Percentiles rank a stretch among this genome's conserved stretches.
phyloP scores from a whole-genome alignment of 64 coral and sea anemone genomes.

The Pocillopora damicornis region DNA sequence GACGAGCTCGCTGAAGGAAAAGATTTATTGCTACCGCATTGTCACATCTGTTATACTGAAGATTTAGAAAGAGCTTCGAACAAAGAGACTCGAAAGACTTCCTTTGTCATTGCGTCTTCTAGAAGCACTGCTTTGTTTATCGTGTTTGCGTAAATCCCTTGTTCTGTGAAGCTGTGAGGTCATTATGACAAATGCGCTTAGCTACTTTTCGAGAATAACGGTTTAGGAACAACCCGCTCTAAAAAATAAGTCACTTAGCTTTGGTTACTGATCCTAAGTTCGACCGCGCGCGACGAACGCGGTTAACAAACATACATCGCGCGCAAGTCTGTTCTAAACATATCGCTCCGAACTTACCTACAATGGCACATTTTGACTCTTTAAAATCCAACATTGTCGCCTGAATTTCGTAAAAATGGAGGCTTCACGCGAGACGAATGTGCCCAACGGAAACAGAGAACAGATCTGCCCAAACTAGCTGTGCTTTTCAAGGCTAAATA shows the following conservation, averaged over 20 bases:
- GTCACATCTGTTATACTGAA: background rate
- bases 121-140: background rate
- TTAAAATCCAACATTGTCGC: background rate
- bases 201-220: background rate
- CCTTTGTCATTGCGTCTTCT: background rate
- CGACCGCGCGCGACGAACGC: constrained; percentile 3
- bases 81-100: background rate
- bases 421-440: background rate
- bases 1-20: background rate
- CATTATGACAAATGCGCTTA: constrained; percentile 16
- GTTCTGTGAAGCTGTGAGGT: constrained; percentile 20
- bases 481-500: background rate
- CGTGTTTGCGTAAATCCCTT: background rate
- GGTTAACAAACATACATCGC: background rate
- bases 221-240: constrained; percentile 18
- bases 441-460: background rate
- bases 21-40: background rate
- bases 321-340: constrained; percentile 3
- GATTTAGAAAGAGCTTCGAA: background rate
- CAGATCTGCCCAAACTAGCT: constrained; percentile 1
- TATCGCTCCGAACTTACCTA: background rate
- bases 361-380: too few species aligned
- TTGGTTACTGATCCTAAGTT: background rate
- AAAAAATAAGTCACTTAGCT: background rate
- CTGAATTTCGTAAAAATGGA: background rate